A percentile compares a stretch with the other conserved stretches of the same genome.
These are phyloP conservation scores for Natrix natrix DNA, from an alignment of 2,797 vertebrate species.

Conservation along the genomic window DNA sequence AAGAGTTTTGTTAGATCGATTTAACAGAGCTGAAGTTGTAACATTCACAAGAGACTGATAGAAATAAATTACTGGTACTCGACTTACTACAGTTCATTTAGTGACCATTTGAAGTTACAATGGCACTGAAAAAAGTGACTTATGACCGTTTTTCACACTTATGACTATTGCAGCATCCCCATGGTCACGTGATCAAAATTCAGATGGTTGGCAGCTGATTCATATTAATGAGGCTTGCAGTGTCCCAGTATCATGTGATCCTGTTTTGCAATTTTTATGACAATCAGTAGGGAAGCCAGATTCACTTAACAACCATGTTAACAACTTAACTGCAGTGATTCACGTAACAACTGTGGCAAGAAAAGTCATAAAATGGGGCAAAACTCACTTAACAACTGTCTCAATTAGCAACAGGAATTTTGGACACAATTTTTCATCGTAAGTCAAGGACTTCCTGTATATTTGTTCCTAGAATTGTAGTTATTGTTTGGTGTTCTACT, in stretches of 20 bases:
- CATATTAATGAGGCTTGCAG: not conserved
- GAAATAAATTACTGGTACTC: not conserved
- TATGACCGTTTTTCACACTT: not conserved
- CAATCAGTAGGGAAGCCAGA: not conserved
- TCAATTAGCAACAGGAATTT: not conserved
- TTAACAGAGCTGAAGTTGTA: conserved; percentile 27
- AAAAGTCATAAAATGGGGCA: not conserved
- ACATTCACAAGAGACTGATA: conserved; percentile 20
- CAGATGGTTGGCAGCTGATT: not conserved
- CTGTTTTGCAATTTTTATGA: no score
- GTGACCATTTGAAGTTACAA: not conserved
- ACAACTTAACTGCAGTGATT: not conserved
- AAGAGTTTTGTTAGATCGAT: conserved; percentile 40
- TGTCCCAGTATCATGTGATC: not conserved
- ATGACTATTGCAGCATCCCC: not conserved
- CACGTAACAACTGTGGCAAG: not conserved
- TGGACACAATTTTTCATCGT: not conserved
- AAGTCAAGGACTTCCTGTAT: not conserved
- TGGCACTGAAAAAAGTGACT: not conserved
- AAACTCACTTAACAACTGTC: not conserved
- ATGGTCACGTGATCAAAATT: not conserved
- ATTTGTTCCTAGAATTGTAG: not conserved
- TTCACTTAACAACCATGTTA: not conserved
- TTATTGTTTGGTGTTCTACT: not conserved
- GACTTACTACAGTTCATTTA: not conserved